A percentile compares a stretch with the other conserved stretches of the same genome.
These are phyloP conservation scores for Meriones psammophilus DNA, from an alignment of 2,797 vertebrate genomes.

Conservation along the genomic window DNA sequence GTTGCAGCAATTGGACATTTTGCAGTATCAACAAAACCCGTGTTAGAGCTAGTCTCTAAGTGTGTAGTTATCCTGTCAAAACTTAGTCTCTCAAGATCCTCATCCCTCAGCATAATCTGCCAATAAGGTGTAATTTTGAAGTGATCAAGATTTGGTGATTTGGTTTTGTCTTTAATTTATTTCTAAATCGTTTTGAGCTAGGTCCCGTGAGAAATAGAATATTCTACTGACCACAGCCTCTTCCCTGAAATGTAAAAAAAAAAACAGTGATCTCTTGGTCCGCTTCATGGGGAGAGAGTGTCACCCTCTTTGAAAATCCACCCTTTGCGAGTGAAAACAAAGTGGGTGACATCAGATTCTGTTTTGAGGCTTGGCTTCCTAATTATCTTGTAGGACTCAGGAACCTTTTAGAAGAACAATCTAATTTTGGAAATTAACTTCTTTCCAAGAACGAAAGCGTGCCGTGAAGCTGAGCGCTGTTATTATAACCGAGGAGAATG, in stretches of 20 bases:
- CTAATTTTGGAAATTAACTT: conserved; percentile 81
- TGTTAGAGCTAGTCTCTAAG: conserved; percentile 21
- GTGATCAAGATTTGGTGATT: not conserved
- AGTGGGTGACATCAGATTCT: conserved; percentile 69
- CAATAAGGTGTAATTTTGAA: conserved; percentile 36
- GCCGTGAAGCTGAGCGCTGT: conserved; percentile 48
- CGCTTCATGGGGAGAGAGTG: not conserved
- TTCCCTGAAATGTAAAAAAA: conserved; percentile 22
- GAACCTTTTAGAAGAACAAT: conserved; percentile 74
- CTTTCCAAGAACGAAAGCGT: conserved; percentile 75
- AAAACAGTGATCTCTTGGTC: conserved; percentile 35
- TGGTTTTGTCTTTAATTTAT: conserved; percentile 29
- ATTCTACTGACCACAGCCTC: not conserved
- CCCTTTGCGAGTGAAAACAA: conserved; percentile 59
- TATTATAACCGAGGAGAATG: conserved; percentile 52
- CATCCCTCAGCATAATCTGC: not conserved
- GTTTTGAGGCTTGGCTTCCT: conserved; percentile 70
- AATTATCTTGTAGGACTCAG: conserved; percentile 76
- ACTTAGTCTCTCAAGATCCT: not conserved
- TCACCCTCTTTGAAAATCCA: conserved; percentile 24
- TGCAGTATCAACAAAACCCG: conserved; percentile 78
- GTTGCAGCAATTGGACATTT: conserved; percentile 67
- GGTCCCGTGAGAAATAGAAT: not conserved
- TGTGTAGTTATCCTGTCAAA: not conserved
- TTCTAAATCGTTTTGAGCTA: conserved; percentile 29